Evolutionary conservation across 1,140 invertebrate species (phyloP).

Genomic region (Lucilia sericata): DNA sequence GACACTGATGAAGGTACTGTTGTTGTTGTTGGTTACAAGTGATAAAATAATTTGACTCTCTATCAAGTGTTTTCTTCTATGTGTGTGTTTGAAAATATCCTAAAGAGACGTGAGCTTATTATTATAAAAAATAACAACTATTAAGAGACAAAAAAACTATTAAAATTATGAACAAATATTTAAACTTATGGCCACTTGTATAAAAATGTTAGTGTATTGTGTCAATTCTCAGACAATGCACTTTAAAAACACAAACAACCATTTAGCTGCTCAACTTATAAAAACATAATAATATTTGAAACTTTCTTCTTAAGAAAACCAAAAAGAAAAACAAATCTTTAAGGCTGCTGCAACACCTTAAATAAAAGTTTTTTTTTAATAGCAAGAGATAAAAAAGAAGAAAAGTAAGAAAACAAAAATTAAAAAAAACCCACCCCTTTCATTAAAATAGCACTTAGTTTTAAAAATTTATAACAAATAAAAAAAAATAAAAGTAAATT

Average conservation of each 20-base stretch:
- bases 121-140: background rate
- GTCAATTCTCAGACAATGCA: background rate
- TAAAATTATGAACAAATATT: background rate
- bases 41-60: background rate
- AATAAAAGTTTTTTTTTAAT: background rate
- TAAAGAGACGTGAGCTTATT: constrained; percentile 5
- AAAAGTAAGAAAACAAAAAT: background rate
- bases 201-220: background rate
- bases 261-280: background rate
- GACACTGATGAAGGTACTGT: background rate
- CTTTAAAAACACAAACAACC: background rate
- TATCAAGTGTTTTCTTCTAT: background rate
- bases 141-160: background rate
- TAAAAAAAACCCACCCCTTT: background rate
- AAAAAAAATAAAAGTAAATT: no score
- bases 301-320: background rate
- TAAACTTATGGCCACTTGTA: background rate
- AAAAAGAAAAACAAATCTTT: background rate
- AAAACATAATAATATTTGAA: background rate
- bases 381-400: background rate
- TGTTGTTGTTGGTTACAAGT: constrained; percentile 1
- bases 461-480: background rate
- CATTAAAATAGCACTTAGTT: constrained; percentile 1
- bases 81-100: background rate
- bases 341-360: no score